Evolutionary conservation across 2,888 invertebrate species (phyloP).

Genomic region (Tenthredo scrophulariae): DNA sequence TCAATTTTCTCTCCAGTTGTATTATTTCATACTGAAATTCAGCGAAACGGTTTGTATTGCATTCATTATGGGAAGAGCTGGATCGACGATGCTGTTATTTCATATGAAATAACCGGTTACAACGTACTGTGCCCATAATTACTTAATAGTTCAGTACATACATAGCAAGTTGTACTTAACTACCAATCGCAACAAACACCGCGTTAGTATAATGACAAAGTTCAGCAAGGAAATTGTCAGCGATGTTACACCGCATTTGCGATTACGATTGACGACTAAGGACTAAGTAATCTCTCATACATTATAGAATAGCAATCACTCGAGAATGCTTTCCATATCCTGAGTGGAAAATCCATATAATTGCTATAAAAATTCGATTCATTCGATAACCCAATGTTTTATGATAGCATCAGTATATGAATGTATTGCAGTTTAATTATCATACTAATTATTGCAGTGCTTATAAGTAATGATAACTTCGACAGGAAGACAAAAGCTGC

Average conservation of each 20-base stretch:
- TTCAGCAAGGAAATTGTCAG: slow-evolving; percentile 13
- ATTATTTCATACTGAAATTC: slow-evolving; percentile 11
- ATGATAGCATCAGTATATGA: not conserved
- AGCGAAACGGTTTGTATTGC: not conserved
- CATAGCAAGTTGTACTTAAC: not conserved
- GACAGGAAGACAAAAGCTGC: not conserved
- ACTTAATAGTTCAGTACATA: slow-evolving; percentile 11
- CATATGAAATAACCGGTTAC: slow-evolving; percentile 28
- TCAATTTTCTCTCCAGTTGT: slow-evolving; percentile 41
- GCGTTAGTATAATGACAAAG: not conserved
- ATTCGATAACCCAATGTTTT: not conserved
- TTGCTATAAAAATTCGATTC: not conserved
- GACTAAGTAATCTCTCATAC: slow-evolving; percentile 6
- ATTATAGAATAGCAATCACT: not conserved
- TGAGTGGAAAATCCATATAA: not conserved
- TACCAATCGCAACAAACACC: not conserved
- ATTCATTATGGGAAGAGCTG: slow-evolving; percentile 26
- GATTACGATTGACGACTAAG: not conserved
- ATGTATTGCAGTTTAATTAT: not conserved
- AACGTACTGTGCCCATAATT: not conserved
- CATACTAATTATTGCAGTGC: not conserved
- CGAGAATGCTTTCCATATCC: not conserved
- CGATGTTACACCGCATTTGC: not conserved
- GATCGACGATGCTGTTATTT: slow-evolving; percentile 5
- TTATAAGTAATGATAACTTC: not conserved